These are phyloP conservation scores for Sebastes paucispinis DNA, from an alignment of 2,797 vertebrate species.

Conservation along the genomic window DNA sequence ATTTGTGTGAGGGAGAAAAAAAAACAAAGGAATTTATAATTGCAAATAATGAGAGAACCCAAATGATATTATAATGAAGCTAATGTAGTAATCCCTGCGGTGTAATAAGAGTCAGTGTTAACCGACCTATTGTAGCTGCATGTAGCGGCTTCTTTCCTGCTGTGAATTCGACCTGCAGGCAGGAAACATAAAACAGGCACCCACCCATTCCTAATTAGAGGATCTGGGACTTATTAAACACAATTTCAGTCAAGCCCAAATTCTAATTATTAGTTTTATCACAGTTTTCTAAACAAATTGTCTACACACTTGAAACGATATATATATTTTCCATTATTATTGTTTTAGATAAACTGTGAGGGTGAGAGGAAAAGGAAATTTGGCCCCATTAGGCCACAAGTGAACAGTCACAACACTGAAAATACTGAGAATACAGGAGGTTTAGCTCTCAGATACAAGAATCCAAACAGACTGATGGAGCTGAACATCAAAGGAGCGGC, in stretches of 20 bases:
- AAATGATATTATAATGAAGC: constrained; percentile 72
- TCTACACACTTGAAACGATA: constrained; percentile 16
- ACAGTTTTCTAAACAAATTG: constrained; percentile 65
- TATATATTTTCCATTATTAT: not conserved
- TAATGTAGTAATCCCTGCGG: constrained; percentile 64
- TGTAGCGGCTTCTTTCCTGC: constrained; percentile 57
- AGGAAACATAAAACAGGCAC: constrained; percentile 64
- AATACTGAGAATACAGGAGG: constrained; percentile 35
- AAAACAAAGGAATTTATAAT: constrained; percentile 68
- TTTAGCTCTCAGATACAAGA: constrained; percentile 51
- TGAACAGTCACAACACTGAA: constrained; percentile 26
- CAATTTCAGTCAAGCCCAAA: constrained; percentile 68
- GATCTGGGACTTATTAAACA: constrained; percentile 74
- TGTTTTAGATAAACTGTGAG: not conserved
- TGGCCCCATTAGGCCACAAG: constrained; percentile 27
- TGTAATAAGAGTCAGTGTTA: constrained; percentile 62
- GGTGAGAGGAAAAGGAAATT: not conserved
- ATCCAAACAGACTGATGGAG: constrained; percentile 47
- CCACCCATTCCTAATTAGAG: constrained; percentile 68
- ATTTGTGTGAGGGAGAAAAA: constrained; percentile 49
- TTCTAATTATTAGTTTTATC: constrained; percentile 72
- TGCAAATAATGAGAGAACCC: constrained; percentile 67
- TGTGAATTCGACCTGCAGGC: constrained; percentile 67
- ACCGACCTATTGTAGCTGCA: constrained; percentile 64
- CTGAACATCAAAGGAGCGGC: constrained; percentile 65